Conservation (phyloP, 2,113 vertebrate species). For the Chascanopsetta lugubris region DNA sequence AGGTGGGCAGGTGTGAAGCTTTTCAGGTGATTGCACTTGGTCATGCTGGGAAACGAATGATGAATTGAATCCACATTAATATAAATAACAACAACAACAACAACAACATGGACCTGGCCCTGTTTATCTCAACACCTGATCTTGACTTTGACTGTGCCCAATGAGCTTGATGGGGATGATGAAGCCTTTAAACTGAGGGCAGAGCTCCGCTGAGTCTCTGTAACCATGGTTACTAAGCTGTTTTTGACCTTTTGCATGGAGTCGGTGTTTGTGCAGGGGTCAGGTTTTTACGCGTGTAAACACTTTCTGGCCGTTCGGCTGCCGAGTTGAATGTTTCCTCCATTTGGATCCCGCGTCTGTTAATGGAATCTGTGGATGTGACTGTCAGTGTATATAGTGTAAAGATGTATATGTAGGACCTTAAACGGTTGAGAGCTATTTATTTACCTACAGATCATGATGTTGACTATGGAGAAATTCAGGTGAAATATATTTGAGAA, state of each 20-base stretch:
- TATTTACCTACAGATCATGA: constrained; percentile 88
- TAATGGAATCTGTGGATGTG: constrained; percentile 21
- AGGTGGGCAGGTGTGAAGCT: not conserved
- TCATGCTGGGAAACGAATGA: not conserved
- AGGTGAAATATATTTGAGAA: constrained; percentile 85
- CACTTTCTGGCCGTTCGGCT: constrained; percentile 29
- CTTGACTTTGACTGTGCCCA: too few relatives aligned
- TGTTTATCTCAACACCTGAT: not conserved
- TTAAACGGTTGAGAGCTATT: constrained; percentile 88
- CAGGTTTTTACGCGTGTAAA: constrained; percentile 37
- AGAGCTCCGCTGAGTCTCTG: constrained; percentile 8
- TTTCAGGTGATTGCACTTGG: not conserved
- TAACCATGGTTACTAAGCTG: constrained; percentile 14
- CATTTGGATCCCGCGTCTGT: constrained; percentile 31
- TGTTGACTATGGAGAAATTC: constrained; percentile 80
- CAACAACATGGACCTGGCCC: not conserved
- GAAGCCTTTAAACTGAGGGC: constrained; percentile 1
- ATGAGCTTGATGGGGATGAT: too few relatives aligned
- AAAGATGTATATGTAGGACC: constrained; percentile 86
- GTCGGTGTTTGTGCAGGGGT: constrained; percentile 1
- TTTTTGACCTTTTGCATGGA: constrained; percentile 8
- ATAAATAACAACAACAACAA: not conserved
- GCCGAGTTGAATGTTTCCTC: constrained; percentile 60
- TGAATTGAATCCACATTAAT: not conserved
- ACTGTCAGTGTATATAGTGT: constrained; percentile 87